Evolutionary conservation across 1,140 invertebrate species (phyloP), one percentile per base, ranked within the genome.

Genomic region (Cherax quadricarinatus): DNA sequence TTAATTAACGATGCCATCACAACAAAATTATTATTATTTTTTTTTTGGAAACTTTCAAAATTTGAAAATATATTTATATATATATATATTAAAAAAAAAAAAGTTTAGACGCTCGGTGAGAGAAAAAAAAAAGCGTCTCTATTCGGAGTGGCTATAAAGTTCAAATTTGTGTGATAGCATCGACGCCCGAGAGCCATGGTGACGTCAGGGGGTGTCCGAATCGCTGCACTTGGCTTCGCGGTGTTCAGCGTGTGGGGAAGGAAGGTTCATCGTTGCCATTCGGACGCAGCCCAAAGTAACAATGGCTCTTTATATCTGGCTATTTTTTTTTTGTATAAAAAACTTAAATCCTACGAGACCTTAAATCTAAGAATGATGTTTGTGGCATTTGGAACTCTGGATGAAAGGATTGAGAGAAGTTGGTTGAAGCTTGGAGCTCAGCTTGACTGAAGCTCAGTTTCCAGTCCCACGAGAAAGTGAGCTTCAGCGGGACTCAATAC

Each of bases 171-270:
- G 70, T 75, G 70, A 75, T 75, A 75, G 24, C 70, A 75, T 12
- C 70, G 70, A 12, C n/a, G 70, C n/a, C 70, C n/a, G 66, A 75
- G 70, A 75, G 70, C n/a, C 70, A 30, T 30, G 9, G n/a, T 75
- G 70, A 75, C 70, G 70, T 75, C 70, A 75, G 70, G 70, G 70
- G 70, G 70, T 75, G 70, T 75, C 70, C 70, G 70, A 75, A 75
- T 75, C n/a, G 70, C 70, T 75, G 70, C 1, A 75, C 5, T 30
- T 10, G 18, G 14, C 14, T 70, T 75, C 70, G 6, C n/a, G n/a
- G 18, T 75, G 70, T 4, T 75, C n/a, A 10, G 21, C 14, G 62
- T 66, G 4, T 75, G 24, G 70, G 14, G 70, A 14, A n/a, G 70
- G 70, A 75, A 75, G 70, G 70, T 75, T 57, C 70, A 75, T 75